Evolutionary conservation across 2,113 vertebrate species (phyloP).

Genomic region (Cygnus atratus): DNA sequence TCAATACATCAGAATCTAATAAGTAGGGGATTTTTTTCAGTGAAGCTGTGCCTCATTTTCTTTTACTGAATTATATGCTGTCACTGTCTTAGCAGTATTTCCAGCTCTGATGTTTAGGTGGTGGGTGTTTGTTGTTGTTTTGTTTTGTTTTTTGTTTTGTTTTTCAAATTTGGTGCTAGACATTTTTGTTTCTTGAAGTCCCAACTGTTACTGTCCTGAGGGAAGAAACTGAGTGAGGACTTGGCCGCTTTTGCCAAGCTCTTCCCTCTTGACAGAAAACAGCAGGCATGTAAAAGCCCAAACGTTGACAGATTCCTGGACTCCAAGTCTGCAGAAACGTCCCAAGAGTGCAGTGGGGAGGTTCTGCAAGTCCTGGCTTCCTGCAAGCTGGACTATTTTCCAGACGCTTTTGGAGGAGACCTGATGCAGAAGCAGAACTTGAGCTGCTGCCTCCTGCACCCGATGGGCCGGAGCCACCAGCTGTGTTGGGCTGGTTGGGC

Average conservation of each 20-base stretch:
- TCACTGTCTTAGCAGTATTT: background rate
- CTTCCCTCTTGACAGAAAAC: background rate
- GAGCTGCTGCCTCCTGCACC: background rate
- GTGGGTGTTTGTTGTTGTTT: background rate
- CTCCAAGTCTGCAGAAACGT: background rate
- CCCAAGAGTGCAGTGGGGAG: fast-evolving
- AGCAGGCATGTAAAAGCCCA: background rate
- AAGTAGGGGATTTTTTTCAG: background rate
- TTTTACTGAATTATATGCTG: background rate
- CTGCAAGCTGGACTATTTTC: background rate
- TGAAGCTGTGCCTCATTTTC: background rate
- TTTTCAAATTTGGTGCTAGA: background rate
- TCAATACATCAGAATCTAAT: background rate
- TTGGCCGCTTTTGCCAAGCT: background rate
- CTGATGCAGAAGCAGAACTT: background rate
- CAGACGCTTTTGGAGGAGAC: background rate
- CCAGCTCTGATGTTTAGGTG: background rate
- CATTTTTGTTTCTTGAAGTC: background rate
- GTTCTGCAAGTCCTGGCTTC: background rate
- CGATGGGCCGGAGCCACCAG: background rate
- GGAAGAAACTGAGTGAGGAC: background rate
- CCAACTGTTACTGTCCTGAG: background rate
- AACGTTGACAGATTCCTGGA: background rate
- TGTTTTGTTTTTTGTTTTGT: background rate
- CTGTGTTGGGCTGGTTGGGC: fast-evolving